Evolutionary conservation across 2,797 vertebrate genomes (phyloP).

Genomic region (Urocyon cinereoargenteus): DNA sequence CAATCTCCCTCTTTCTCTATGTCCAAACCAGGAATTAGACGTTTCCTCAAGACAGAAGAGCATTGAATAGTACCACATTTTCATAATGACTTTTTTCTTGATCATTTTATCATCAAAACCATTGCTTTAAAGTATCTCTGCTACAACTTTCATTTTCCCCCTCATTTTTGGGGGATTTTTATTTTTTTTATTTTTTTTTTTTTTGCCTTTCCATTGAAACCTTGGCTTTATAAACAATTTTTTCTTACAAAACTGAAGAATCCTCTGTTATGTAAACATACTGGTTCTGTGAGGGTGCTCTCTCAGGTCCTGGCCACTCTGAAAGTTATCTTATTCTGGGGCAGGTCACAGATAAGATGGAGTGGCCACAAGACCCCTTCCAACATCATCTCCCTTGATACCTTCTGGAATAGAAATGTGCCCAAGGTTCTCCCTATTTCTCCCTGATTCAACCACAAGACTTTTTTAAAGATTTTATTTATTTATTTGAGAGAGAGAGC

Average conservation of each 20-base stretch:
- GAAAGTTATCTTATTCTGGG: background rate
- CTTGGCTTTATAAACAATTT: background rate
- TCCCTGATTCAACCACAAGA: background rate
- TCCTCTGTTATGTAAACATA: background rate
- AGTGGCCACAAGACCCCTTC: background rate
- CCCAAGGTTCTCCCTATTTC: background rate
- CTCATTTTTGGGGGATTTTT: background rate
- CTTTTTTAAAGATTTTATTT: too few relatives aligned
- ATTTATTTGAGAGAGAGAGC: too few relatives aligned
- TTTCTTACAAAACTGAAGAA: background rate
- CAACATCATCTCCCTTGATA: background rate
- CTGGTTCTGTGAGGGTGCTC: background rate
- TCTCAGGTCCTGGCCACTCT: background rate
- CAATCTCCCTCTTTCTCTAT: background rate
- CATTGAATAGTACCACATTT: background rate
- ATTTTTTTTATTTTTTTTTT: background rate
- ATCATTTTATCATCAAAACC: background rate
- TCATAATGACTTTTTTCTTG: slow-evolving; percentile 13
- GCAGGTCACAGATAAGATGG: background rate
- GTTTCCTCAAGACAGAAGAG: background rate
- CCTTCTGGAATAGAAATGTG: background rate
- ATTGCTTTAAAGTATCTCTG: slow-evolving; percentile 29
- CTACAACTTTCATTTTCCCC: background rate
- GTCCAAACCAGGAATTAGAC: background rate
- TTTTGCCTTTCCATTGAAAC: background rate